These are phyloP conservation scores for Colaptes auratus DNA, from an alignment of 2,113 vertebrate genomes.

Conservation along the genomic window DNA sequence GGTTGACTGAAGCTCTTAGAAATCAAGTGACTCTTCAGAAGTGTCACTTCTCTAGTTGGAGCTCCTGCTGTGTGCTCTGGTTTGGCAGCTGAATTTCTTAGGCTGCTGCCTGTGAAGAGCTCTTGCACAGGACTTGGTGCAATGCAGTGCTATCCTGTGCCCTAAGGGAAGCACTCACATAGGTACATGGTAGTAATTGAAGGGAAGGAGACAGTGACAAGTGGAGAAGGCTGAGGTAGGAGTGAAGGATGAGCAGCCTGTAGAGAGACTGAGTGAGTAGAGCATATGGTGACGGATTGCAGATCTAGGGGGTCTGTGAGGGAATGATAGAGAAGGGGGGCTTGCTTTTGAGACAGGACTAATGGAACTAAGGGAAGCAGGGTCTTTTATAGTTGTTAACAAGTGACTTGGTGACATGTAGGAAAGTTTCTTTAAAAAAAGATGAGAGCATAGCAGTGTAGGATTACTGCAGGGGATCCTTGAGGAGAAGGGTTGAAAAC, in stretches of 20 bases:
- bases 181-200: fast-evolving
- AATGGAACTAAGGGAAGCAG: not conserved
- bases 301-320: not conserved
- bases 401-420: not conserved
- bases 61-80: not conserved
- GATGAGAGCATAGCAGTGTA: not conserved
- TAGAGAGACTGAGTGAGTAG: not conserved
- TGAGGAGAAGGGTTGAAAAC: not conserved
- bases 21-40: not conserved
- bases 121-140: not conserved
- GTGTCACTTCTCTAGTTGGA: not conserved
- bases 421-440: not conserved
- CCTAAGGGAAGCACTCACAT: not conserved
- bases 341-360: fast-evolving
- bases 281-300: fast-evolving
- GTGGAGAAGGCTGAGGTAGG: not conserved
- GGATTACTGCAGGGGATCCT: not conserved
- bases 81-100: not conserved
- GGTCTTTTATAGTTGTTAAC: not conserved
- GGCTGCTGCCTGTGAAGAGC: not conserved
- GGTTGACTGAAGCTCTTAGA: not conserved
- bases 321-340: not conserved
- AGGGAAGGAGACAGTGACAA: not conserved
- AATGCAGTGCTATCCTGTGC: not conserved
- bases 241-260: not conserved